Conservation (phyloP, 2,888 invertebrate species). For the Ceramica pisi region DNA sequence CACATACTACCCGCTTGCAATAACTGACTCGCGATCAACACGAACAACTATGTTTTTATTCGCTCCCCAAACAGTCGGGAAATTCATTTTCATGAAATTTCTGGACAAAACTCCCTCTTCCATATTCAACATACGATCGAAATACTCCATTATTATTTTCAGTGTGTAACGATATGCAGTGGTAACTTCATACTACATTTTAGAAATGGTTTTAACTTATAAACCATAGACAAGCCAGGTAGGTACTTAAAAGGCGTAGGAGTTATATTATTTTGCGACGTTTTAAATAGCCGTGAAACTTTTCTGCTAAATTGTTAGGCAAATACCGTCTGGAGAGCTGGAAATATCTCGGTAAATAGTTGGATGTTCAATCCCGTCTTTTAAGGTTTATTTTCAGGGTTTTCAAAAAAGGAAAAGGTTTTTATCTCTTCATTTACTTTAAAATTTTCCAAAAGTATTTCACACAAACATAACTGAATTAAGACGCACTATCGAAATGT, state of each 20-base stretch:
- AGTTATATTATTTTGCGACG: not conserved
- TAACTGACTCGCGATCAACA: constrained; percentile 9
- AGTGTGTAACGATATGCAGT: not conserved
- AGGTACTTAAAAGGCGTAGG: not conserved
- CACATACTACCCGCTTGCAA: not conserved
- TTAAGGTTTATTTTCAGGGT: too few relatives aligned
- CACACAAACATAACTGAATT: too few relatives aligned
- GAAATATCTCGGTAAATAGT: not conserved
- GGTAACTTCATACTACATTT: constrained; percentile 10
- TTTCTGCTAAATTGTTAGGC: not conserved
- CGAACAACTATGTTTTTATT: constrained; percentile 14
- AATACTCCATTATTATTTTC: not conserved
- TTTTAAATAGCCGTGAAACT: not conserved
- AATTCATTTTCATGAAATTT: constrained; percentile 32
- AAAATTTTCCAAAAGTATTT: too few relatives aligned
- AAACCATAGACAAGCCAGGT: not conserved
- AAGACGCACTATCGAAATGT: too few relatives aligned
- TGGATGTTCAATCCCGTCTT: not conserved
- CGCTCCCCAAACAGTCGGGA: not conserved
- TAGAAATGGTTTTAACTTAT: not conserved
- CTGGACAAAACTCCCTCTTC: constrained; percentile 13
- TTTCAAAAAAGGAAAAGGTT: not conserved
- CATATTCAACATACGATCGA: not conserved
- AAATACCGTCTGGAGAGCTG: not conserved
- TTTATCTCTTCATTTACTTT: not conserved